Evolutionary conservation across 1,140 invertebrate genomes (phyloP).

Genomic region (Drosophila neocordata): DNA sequence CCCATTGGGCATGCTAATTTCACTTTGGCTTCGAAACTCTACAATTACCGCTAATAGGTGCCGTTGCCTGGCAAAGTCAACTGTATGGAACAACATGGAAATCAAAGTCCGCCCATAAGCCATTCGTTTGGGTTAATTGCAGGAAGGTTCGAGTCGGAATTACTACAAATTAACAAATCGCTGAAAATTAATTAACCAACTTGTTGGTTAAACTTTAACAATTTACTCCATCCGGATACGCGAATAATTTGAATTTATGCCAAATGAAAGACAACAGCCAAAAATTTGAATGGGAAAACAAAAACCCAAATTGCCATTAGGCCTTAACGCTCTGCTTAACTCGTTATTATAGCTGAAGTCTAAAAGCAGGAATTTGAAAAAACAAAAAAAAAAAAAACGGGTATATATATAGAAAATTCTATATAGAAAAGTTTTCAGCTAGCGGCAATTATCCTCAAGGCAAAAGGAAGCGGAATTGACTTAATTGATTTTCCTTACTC

Average conservation of each 20-base stretch:
- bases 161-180: slow-evolving; percentile 81
- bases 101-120: slow-evolving; percentile 14
- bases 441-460: slow-evolving; percentile 72
- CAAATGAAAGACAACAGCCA: slow-evolving; percentile 4
- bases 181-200: slow-evolving; percentile 75
- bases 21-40: slow-evolving; percentile 66
- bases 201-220: slow-evolving; percentile 70
- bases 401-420: slow-evolving; percentile 41
- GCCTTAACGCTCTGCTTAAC: slow-evolving; percentile 76
- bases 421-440: slow-evolving; percentile 70
- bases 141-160: slow-evolving; percentile 49
- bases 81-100: slow-evolving; percentile 13
- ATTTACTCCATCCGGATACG: slow-evolving; percentile 30
- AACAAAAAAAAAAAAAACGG: background rate
- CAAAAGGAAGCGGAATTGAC: slow-evolving; percentile 71
- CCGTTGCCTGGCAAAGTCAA: slow-evolving; percentile 60
- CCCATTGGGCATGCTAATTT: slow-evolving; percentile 76
- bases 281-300: slow-evolving; percentile 19
- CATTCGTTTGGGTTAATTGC: slow-evolving; percentile 75
- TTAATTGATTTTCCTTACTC: slow-evolving; percentile 71
- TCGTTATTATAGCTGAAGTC: slow-evolving; percentile 70
- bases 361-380: background rate
- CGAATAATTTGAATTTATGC: slow-evolving; percentile 47
- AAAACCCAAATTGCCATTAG: slow-evolving; percentile 72
- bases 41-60: slow-evolving; percentile 76